Conservation (phyloP, 1,140 invertebrate species). For the Bradynema listronoti region DNA sequence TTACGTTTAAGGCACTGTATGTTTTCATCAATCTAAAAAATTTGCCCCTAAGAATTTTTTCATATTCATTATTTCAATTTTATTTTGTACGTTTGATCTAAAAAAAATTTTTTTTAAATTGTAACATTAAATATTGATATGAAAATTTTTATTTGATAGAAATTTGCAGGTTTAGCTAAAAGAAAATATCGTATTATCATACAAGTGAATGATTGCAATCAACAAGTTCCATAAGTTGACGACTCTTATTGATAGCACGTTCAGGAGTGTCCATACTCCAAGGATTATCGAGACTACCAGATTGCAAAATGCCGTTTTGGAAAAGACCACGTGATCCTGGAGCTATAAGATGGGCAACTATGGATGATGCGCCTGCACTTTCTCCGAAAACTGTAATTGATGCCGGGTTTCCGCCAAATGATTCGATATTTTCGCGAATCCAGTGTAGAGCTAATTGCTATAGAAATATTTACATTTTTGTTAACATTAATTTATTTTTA, state of each 20-base stretch:
- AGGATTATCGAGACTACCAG: slow-evolving; percentile 57
- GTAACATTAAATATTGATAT: too few relatives aligned
- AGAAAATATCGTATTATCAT: too few relatives aligned
- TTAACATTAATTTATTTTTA: slow-evolving; percentile 6
- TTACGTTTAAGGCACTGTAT: slow-evolving; percentile 35
- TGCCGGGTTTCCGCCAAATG: slow-evolving; percentile 82
- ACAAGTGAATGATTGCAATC: slow-evolving; percentile 52
- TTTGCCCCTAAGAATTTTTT: too few relatives aligned
- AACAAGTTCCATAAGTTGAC: slow-evolving; percentile 45
- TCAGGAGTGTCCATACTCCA: slow-evolving; percentile 51
- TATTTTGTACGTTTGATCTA: too few relatives aligned
- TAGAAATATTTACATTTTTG: slow-evolving; percentile 7
- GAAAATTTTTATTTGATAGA: too few relatives aligned
- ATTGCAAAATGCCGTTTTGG: slow-evolving; percentile 67
- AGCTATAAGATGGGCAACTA: slow-evolving; percentile 83
- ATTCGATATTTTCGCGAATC: slow-evolving; percentile 80
- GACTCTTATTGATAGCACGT: slow-evolving; percentile 45
- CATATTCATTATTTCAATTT: too few relatives aligned
- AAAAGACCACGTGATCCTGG: slow-evolving; percentile 77
- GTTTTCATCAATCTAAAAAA: slow-evolving; percentile 36
- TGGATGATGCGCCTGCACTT: slow-evolving; percentile 84
- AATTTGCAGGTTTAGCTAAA: too few relatives aligned
- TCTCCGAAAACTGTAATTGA: slow-evolving; percentile 88
- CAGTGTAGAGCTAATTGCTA: slow-evolving; percentile 74
- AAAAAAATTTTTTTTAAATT: too few relatives aligned